A percentile compares a stretch with the other conserved stretches of the same genome.
Conservation (phyloP, 1,140 invertebrate genomes). For the Batillaria attramentaria region DNA sequence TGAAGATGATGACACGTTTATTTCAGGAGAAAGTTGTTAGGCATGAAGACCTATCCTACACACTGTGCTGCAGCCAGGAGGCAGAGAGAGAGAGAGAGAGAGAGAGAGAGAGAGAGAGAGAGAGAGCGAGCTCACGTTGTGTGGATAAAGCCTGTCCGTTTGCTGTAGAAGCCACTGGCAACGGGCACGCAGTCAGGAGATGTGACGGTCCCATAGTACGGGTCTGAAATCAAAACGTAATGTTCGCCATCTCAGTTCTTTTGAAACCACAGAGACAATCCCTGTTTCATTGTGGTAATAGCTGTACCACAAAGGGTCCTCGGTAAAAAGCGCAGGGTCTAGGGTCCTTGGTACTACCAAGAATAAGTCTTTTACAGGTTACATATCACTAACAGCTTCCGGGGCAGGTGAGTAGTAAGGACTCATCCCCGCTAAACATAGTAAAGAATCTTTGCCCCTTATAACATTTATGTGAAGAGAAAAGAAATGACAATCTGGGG, state of each 20-base stretch:
- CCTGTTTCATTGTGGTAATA: background rate
- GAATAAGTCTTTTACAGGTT: background rate
- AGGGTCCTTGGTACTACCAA: background rate
- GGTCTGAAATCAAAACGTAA: conserved; percentile 31
- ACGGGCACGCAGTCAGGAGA: conserved; percentile 56
- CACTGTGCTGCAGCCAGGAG: no score
- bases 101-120: no score
- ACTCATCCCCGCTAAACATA: no score
- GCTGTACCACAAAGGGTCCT: background rate
- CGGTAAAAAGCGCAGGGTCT: background rate
- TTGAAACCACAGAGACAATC: background rate
- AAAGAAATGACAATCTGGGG: no score
- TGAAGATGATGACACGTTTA: no score
- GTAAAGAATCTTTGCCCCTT: no score
- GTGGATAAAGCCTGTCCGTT: conserved; percentile 42
- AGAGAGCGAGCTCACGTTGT: background rate
- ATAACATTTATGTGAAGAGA: no score
- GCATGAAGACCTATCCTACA: no score
- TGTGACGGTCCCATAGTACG: conserved; percentile 45
- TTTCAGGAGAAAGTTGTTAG: no score
- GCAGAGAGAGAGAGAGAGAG: no score
- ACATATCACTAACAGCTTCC: background rate
- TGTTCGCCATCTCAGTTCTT: no score
- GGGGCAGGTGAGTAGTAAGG: no score
- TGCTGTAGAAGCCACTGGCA: conserved; percentile 40